Base-by-base conservation (phyloP, 2,797 vertebrate genomes). In the Enteromius anoplus region DNA sequence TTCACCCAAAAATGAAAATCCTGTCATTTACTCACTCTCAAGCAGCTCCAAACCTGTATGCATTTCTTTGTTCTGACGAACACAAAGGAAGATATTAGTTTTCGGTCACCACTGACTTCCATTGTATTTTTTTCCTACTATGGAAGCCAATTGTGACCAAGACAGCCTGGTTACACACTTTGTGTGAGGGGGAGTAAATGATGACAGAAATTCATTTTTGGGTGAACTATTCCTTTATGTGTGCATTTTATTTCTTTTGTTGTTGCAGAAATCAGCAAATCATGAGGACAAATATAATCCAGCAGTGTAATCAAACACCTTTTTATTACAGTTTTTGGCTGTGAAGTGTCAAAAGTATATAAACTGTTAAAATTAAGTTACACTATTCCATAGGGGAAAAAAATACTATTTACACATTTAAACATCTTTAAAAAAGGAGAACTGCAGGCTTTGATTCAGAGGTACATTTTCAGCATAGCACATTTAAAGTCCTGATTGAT, bases 261-360 rank as follows among this genome's bases (percentile, higher is more conserved):
- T 53, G 49, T 75, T 58, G 12, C 34, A 60, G 34, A 37, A 55
- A 29, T 49, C 69, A 32, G 42, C 17, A 26, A 60, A 14, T 75
- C 53, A 75, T 58, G 37, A 55, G 15, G 3, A 62, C 23, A 47
- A 62, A 77, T 47, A 29, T 2, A 45, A 77, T 19, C 78, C 42
- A 21, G 86, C 86, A 87, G 89, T 75, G 87, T 90, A 92, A 92
- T 91, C 90, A 91, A 88, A 85, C 78, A 82, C 82, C 87, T 85
- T 90, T 64, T 91, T 91, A 91, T 90, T 92, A 87, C 84, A 90
- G 90, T 87, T 88, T 91, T 87, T 87, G 91, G 32, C 86, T 81
- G 65, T 75, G 65, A 79, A 82, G 75, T 90, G 89, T 92, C 91
- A 91, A 89, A 90, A 88, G 86, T 89, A 90, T 88, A 84, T 85